These are phyloP conservation scores for Xyrauchen texanus DNA, from an alignment of 2,113 vertebrate species.

Conservation along the genomic window DNA sequence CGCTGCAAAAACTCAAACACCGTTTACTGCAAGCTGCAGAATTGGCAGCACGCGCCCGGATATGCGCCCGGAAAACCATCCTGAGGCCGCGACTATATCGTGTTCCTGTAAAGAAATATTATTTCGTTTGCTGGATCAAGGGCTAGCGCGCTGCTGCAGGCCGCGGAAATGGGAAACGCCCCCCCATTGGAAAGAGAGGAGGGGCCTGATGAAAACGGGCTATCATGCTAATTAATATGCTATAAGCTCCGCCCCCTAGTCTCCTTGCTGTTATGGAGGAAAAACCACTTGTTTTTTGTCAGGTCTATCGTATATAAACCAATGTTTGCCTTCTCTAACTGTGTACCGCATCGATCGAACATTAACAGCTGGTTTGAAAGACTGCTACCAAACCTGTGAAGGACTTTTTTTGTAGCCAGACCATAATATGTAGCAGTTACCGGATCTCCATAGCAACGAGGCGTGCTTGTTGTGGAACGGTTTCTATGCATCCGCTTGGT, in stretches of 20 bases:
- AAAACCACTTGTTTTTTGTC: constrained; percentile 51
- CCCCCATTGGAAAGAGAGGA: background rate
- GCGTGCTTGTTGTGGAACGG: constrained; percentile 56
- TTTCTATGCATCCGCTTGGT: constrained; percentile 55
- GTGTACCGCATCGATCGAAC: constrained; percentile 79
- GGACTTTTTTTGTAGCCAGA: constrained; percentile 50
- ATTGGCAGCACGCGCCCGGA: constrained; percentile 75
- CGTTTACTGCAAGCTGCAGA: constrained; percentile 97
- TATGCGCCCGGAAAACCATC: constrained; percentile 85
- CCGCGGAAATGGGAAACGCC: background rate
- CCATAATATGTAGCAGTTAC: constrained; percentile 79
- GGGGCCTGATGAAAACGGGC: too few relatives aligned
- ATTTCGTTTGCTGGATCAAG: background rate
- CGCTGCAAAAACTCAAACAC: constrained; percentile 98
- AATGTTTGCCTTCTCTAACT: constrained; percentile 74
- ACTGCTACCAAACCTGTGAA: constrained; percentile 76
- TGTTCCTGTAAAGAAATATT: background rate
- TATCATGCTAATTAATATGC: too few relatives aligned
- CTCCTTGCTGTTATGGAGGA: background rate
- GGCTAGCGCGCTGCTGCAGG: background rate
- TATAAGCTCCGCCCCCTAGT: background rate
- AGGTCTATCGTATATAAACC: constrained; percentile 59
- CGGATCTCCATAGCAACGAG: constrained; percentile 71
- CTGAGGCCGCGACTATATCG: constrained; percentile 67
- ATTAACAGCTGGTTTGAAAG: constrained; percentile 16